A percentile compares a stretch with the other conserved stretches of the same genome.
Conservation (phyloP, 2,888 invertebrate genomes). For the Chloroclystis v-ata region DNA sequence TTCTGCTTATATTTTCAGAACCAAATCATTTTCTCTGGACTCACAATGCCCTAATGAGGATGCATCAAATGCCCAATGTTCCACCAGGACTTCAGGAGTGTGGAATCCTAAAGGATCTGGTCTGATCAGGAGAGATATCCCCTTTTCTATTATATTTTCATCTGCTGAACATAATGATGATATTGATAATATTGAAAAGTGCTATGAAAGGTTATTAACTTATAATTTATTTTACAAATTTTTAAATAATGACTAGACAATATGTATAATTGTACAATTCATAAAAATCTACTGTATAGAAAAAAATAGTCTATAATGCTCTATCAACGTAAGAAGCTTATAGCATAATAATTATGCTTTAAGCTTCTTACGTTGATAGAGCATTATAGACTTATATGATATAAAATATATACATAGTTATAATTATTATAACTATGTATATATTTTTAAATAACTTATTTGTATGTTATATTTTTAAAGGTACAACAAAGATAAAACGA, state of each 20-base stretch:
- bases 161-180: conserved; percentile 52
- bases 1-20: conserved; percentile 41
- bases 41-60: conserved; percentile 74
- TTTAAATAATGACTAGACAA: no score
- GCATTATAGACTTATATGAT: no score
- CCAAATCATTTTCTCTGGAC: conserved; percentile 78
- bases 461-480: conserved; percentile 43
- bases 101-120: conserved; percentile 92
- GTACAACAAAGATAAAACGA: conserved; percentile 83
- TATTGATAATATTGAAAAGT: conserved; percentile 78
- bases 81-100: conserved; percentile 45
- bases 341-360: no score
- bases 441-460: no score
- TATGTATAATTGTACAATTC: no score
- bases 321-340: no score
- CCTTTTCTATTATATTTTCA: conserved; percentile 80
- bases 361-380: no score
- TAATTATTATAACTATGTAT: no score
- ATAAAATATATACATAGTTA: no score
- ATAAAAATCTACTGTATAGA: no score
- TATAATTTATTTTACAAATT: not conserved
- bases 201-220: conserved; percentile 69
- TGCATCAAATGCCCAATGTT: no score
- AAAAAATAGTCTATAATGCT: no score
- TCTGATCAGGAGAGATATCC: conserved; percentile 86